Base-by-base conservation (phyloP, 2,797 vertebrate genomes). In the Poeciliopsis gracilis region DNA sequence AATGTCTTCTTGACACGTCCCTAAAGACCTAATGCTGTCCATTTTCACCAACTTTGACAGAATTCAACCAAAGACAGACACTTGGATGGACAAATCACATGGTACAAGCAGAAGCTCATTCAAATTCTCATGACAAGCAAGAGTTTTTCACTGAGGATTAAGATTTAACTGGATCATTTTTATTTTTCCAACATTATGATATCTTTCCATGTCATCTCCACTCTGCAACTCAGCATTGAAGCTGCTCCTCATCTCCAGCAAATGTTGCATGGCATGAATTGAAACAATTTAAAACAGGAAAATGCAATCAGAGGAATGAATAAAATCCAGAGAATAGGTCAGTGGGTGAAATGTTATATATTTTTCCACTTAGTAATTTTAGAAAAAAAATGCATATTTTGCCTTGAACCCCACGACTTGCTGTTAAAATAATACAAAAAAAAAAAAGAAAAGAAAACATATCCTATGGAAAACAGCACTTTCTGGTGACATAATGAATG, bases 261-360 rank as follows among this genome's bases (percentile, higher is more conserved):
- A 93, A 94, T 90, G 87, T 70, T 94, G 95, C 95, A 95, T 95
- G 95, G 94, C 95, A 95, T 95, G 94, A 95, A 92, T 80, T 82
- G 91, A 92, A 91, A 80, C 78, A 76, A 84, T 84, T 78, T 78
- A 88, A 90, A 83, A 28, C 75, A 47, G 76, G 82, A 84, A 86
- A 90, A 83, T 83, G 90, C 84, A 80, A 76, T 84, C 79, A 87
- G 79, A 87, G 80, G 72, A 77, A 89, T 75, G 82, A 85, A 80
- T 78, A 74, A 82, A 78, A 82, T 43, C 36, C n/a, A 43, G 67
- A 72, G 20, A 72, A 78, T 61, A 75, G 51, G 33, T 72, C 33
- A 43, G 38, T 73, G 61, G 84, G 63, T 77, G 72, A 77, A 76
- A 83, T 66, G 84, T 77, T 59, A 20, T 67, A 79, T 78, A 63